phyloP scores from a whole-genome alignment of 2,113 vertebrate genomes.

The Oryzias woworae region DNA sequence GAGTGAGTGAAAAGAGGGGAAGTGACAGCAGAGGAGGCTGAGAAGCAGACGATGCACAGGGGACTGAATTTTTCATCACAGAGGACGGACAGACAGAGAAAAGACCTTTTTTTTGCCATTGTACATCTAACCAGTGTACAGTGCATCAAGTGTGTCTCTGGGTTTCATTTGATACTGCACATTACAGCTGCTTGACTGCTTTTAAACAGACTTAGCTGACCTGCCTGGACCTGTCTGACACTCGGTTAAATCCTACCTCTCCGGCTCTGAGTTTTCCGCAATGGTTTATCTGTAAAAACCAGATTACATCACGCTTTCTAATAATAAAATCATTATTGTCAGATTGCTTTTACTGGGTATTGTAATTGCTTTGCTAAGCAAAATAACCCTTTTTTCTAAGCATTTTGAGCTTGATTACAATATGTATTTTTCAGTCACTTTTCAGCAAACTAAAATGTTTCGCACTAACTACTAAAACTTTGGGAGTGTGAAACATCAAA shows the following conservation, averaged over 20 bases:
- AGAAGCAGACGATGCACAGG: slow-evolving; percentile 50
- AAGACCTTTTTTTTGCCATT: slow-evolving; percentile 12
- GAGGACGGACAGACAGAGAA: slow-evolving; percentile 27
- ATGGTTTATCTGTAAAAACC: slow-evolving; percentile 13
- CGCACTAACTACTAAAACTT: too few relatives aligned
- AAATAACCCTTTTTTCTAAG: too few relatives aligned
- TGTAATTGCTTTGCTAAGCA: too few relatives aligned
- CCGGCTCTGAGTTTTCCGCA: slow-evolving; percentile 3
- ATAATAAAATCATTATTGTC: background rate
- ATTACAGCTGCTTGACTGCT: slow-evolving; percentile 29
- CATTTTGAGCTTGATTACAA: too few relatives aligned
- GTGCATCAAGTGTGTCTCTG: background rate
- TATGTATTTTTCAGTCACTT: too few relatives aligned
- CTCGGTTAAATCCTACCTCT: slow-evolving; percentile 46
- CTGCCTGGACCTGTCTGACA: slow-evolving; percentile 59
- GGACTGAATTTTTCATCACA: slow-evolving; percentile 52
- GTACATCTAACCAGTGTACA: background rate
- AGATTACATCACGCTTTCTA: background rate
- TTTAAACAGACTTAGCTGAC: slow-evolving; percentile 28
- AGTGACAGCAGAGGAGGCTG: slow-evolving; percentile 58
- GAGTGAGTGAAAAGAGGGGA: slow-evolving; percentile 57
- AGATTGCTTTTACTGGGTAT: too few relatives aligned
- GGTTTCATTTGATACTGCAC: slow-evolving; percentile 12
- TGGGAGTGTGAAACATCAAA: too few relatives aligned
- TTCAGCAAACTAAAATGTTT: too few relatives aligned